A percentile compares a stretch with the other conserved stretches of the same genome.
phyloP scores from a whole-genome alignment of 2,797 vertebrate genomes.

The Esox masquinongy region DNA sequence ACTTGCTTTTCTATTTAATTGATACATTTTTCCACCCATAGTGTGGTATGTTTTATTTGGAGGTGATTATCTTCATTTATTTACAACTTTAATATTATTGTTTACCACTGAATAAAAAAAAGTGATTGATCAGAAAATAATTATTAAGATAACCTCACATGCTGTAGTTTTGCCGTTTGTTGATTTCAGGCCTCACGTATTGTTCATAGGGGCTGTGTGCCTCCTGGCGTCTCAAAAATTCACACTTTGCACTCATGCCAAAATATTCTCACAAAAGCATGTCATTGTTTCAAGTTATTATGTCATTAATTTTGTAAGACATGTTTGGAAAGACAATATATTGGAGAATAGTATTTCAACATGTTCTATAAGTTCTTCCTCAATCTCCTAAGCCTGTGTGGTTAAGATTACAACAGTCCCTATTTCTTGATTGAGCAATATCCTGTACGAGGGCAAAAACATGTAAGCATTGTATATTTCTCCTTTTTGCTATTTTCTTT shows the following conservation, averaged over 20 bases:
- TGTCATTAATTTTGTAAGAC: neutral
- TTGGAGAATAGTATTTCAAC: neutral
- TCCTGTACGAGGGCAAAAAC: constrained; percentile 45
- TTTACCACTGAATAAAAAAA: too few relatives aligned
- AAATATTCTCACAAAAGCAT: neutral
- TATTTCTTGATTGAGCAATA: constrained; percentile 68
- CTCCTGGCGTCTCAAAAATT: too few relatives aligned
- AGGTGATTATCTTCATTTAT: too few relatives aligned
- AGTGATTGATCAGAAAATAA: too few relatives aligned
- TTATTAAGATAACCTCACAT: too few relatives aligned
- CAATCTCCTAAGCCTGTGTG: constrained; percentile 59
- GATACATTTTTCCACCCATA: too few relatives aligned
- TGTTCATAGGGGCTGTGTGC: too few relatives aligned
- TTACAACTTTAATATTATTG: too few relatives aligned
- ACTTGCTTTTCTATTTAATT: too few relatives aligned
- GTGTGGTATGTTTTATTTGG: too few relatives aligned
- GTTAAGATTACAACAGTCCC: constrained; percentile 52
- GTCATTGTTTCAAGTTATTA: neutral
- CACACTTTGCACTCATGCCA: neutral
- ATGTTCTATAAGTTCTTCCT: constrained; percentile 11
- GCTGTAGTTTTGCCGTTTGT: too few relatives aligned
- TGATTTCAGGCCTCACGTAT: too few relatives aligned
- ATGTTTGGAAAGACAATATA: neutral
- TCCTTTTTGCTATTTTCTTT: constrained; percentile 40
- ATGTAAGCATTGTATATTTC: constrained; percentile 40